Evolutionary conservation across 2,797 vertebrate species (phyloP), one percentile per base, ranked within the genome.

Genomic region (Malacoctenus gilli): DNA sequence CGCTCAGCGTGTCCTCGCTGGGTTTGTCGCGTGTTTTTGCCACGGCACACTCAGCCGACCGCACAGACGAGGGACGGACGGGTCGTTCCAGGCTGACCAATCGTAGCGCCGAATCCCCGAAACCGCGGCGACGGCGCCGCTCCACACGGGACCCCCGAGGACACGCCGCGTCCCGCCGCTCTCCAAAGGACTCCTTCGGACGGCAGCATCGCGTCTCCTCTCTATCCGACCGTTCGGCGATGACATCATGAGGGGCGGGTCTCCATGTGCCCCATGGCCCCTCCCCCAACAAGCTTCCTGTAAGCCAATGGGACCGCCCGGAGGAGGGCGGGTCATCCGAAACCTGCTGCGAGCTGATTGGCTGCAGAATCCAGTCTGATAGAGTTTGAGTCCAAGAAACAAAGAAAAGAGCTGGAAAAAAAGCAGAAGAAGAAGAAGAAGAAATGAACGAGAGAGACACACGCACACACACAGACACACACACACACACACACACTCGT

Each of bases 281-380:
- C 69, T 61, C 70, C 76, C 49, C 51, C 10, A 14, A 12, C 3
- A 1, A 4, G 44, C 63, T 61, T 61, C 52, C 39, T 3, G 16
- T 2, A 41, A 73, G 63, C 68, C 75, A 73, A 76, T 77, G 62
- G 41, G 62, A 77, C 64, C 22, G 71, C 56, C 38, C n/a, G 30
- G 70, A 61, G 59, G 75, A 80, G 73, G 73, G 62, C 20, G 83
- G 86, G 82, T 83, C 82, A 83, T 82, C 80, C 83, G 79, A 85
- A 83, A 86, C 69, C 73, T 74, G 34, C 70, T 71, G 55, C 52
- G 22, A 65, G 65, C 78, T 28, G 77, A 85, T 68, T 79, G 81
- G 83, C 68, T 64, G 75, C 40, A 23, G 61, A 58, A 52, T 51
- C 46, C 31, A 68, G 58, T 56, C 19, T 18, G 20, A 59, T 20